Percentiles rank a stretch among this genome's conserved stretches.
These are phyloP conservation scores for Nebria salina DNA, from an alignment of 2,888 invertebrate genomes.

Conservation along the genomic window DNA sequence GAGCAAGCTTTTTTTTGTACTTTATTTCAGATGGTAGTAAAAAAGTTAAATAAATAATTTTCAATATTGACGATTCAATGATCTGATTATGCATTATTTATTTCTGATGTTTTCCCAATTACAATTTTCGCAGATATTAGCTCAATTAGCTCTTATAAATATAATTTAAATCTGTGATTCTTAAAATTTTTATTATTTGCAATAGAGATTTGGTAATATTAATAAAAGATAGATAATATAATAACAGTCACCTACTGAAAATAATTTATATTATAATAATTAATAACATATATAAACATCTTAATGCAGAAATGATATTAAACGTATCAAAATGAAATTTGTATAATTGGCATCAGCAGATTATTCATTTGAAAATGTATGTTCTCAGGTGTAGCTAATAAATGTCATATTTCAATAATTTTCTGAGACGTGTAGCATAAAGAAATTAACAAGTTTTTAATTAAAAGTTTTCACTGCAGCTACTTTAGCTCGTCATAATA, in stretches of 20 bases:
- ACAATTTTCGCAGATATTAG: neutral
- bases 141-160: too few relatives aligned
- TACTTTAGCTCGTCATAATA: slow-evolving; percentile 36
- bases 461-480: slow-evolving; percentile 44
- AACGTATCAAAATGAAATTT: too few relatives aligned
- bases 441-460: slow-evolving; percentile 45
- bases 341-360: neutral
- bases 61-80: neutral
- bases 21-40: neutral
- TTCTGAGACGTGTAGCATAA: slow-evolving; percentile 22
- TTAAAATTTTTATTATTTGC: too few relatives aligned
- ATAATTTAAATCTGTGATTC: too few relatives aligned
- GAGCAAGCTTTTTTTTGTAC: slow-evolving; percentile 11
- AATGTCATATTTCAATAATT: slow-evolving; percentile 15
- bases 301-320: neutral
- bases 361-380: neutral
- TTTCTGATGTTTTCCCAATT: neutral
- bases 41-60: neutral
- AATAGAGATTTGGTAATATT: too few relatives aligned
- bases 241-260: too few relatives aligned
- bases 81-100: neutral
- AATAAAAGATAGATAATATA: too few relatives aligned
- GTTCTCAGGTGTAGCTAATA: neutral
- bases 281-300: neutral
- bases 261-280: neutral